Base-by-base conservation (phyloP, 2,797 vertebrate species). In the Dryobates pubescens region DNA sequence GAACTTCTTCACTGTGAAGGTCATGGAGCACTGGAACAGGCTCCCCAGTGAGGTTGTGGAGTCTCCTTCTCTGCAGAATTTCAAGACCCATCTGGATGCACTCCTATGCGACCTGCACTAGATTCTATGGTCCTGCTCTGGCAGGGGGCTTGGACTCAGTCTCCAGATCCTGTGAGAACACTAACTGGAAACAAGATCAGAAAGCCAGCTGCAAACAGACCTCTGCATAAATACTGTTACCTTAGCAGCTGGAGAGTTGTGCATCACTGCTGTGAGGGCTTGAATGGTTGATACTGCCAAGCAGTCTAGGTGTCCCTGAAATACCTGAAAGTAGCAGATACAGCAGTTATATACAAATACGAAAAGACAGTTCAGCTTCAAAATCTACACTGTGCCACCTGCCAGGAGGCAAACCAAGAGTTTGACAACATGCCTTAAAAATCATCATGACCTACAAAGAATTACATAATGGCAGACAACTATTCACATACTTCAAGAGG, bases 171-270 rank as follows among this genome's bases (percentile, higher is more conserved):
- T 43, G 16, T 43, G 41, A 43, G 89, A 91, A 69, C 24, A 61
- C 10, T 20, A 63, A 51, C 26, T 17, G 71, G 53, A 68, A 86
- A 73, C 19, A 74, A 58, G 22, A 91, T 13, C 9, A 61, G 57
- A 65, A 73, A 54, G 18, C 10, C 45, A 54, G 56, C 9, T 65
- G 47, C 19, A 32, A 78, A 59, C 38, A 71, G 38, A 73, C 20
- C 38, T 36, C 58, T 51, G 17, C 32, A 83, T 4, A 23, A 54
- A 92, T 95, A 99, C 45, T 17, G 34, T 94, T 96, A 96, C 99
- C 99, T 99, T 99, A 94, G 99, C 99, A 96, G 99, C 99, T 45
- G 99, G 99, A 68, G 99, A 99, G 96, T 98, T 99, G 95, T 98
- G 98, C 98, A 99, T 99, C 94, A 99, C 98, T 71, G 99, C 99